Evolutionary conservation across 1,140 invertebrate species (phyloP), one percentile per base, ranked within the genome.

Genomic region (Bursaphelenchus mucronatus): DNA sequence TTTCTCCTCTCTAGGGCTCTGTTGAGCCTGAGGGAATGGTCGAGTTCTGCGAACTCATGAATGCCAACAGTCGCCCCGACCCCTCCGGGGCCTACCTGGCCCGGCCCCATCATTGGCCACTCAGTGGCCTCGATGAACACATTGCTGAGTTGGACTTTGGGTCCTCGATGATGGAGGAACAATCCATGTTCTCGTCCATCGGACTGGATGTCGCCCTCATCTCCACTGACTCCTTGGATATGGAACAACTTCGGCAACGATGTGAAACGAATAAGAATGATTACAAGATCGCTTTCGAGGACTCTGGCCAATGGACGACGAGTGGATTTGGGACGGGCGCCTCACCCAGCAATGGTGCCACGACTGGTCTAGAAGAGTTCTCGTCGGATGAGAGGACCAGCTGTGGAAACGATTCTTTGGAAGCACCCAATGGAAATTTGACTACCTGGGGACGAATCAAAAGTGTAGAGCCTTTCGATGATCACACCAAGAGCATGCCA

Each of bases 221-320:
- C 7, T 78, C 72, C 10, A 78, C 77, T 6, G 76, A 78, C 61
- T 67, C 63, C 19, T 58, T 73, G 40, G 73, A 76, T 43, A 74
- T 77, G 67, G 71, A 77, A 13, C 50, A 53, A 21, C 53, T 77
- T 10, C 57, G 68, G 7, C 43, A 44, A 11, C 64, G 70, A n/a
- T 77, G 78, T 68, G 76, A 77, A 53, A 71, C 63, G 39, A 78
- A 75, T 47, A 78, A 75, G 47, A 81, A 80, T 56, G 78, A 80
- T 52, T 80, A 80, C 73, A 79, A 81, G 64, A 43, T 80, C 62
- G 73, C 79, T 17, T 80, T 80, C 40, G 76, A 72, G 1, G 78
- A 80, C 44, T 69, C 64, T 15, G 78, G 78, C 11, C 78, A 81
- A 45, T 80, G 78, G 78, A 76, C 73, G 17, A 75, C 70, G n/a